Percentiles rank a stretch among this genome's conserved stretches.
These are phyloP conservation scores for Arrhamphus sclerolepis DNA, from an alignment of 2,797 vertebrate species.

Conservation along the genomic window DNA sequence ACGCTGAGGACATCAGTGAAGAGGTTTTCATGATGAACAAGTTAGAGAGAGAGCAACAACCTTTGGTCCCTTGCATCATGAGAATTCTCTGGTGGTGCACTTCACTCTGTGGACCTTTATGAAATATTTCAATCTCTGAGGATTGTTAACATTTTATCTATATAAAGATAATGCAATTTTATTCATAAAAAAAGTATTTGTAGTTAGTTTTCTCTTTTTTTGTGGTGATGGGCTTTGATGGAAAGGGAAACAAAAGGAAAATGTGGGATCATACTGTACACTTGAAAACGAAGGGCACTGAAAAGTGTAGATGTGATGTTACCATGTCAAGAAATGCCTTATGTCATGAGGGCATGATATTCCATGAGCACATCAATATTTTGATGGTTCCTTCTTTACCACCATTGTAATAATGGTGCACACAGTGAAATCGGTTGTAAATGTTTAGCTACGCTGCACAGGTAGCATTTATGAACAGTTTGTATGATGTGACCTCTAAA, in stretches of 20 bases:
- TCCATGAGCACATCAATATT: constrained; percentile 65
- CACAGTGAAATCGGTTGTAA: constrained; percentile 50
- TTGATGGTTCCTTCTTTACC: constrained; percentile 59
- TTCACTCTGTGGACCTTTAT: constrained; percentile 60
- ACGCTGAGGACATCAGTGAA: constrained; percentile 35
- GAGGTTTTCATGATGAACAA: constrained; percentile 56
- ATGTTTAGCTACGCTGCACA: constrained; percentile 53
- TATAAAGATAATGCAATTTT: constrained; percentile 79
- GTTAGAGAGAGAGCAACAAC: constrained; percentile 51
- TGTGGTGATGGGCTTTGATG: constrained; percentile 56
- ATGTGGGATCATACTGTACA: constrained; percentile 67
- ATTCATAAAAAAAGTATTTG: constrained; percentile 64
- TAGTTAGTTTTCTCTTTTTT: constrained; percentile 63
- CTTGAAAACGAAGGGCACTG: constrained; percentile 38
- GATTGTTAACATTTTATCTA: constrained; percentile 81
- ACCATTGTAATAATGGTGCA: constrained; percentile 71
- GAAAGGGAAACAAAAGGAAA: constrained; percentile 58
- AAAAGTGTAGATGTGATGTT: constrained; percentile 57
- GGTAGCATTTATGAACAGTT: constrained; percentile 53
- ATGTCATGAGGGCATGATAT: constrained; percentile 63
- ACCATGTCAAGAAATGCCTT: constrained; percentile 66
- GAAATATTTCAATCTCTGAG: constrained; percentile 75
- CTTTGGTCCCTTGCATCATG: constrained; percentile 56
- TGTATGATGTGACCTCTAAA: constrained; percentile 49
- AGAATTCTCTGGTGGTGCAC: constrained; percentile 55